A percentile compares a stretch with the other conserved stretches of the same genome.
Conservation (phyloP, 2,888 invertebrate genomes). For the Xestia xanthographa region DNA sequence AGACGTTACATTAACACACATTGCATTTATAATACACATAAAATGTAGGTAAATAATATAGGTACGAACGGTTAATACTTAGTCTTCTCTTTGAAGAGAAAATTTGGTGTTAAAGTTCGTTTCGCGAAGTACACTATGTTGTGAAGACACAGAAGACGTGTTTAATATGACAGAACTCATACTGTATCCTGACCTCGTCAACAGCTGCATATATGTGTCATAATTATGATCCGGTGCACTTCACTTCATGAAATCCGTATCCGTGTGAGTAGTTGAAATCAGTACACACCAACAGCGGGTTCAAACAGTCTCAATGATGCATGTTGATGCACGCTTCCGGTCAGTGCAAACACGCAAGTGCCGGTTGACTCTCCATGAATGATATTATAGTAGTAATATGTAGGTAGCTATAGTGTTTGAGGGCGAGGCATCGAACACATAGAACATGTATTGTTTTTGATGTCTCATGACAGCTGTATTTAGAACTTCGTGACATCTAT, state of each 20-base stretch:
- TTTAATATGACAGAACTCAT: neutral
- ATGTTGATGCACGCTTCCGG: neutral
- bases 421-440: too few species aligned
- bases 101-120: neutral
- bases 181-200: neutral
- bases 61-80: neutral
- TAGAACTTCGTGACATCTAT: too few species aligned
- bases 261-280: neutral
- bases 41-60: neutral
- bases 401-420: too few species aligned
- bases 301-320: neutral
- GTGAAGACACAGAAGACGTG: neutral
- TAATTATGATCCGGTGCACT: neutral
- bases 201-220: neutral
- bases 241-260: too few species aligned
- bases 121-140: neutral
- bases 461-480: too few species aligned
- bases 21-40: neutral
- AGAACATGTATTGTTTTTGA: too few species aligned
- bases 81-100: neutral
- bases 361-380: too few species aligned
- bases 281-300: neutral
- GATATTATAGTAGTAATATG: too few species aligned
- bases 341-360: neutral
- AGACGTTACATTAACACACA: constrained; percentile 32